Base-by-base conservation (phyloP, 2,888 invertebrate species). In the Drosophila emarginata region DNA sequence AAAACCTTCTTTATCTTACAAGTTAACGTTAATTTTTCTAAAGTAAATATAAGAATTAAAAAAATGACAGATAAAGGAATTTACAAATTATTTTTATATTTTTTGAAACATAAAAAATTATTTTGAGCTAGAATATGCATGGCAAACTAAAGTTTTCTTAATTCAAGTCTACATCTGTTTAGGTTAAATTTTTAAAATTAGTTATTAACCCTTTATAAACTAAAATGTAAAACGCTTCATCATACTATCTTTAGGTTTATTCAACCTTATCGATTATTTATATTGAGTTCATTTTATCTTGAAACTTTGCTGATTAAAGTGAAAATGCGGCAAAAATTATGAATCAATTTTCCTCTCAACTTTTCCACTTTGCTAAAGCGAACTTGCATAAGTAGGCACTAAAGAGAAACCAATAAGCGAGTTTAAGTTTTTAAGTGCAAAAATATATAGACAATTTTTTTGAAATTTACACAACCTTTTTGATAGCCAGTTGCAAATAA, bases 281-380 rank as follows among this genome's bases (percentile, higher is more conserved):
- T 18, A 26, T 5, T 36, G 14, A 54, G 61, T 23, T 70, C 64
- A 74, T 74, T 74, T 45, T 45, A 45, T 45, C 7, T 6, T 72
- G 78, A 81, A 84, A 70, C 66, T 77, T 85, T 74, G 63, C 69
- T 71, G 86, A 82, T 81, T 81, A 82, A 59, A 82, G 70, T 69
- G 62, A 78, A 87, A 87, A 77, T 81, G 76, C 36, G 58, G 58
- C 14, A 54, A 67, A 75, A 87, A 85, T 82, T 79, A 87, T 85
- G 78, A 83, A 83, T 87, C 79, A 79, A 85, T 83, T 79, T 84
- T 61, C 67, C 72, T 60, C 58, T 68, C 61, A 68, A 61, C 28
- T 23, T 45, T 45, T 45, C 45, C 45, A 45, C 45, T 45, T 45
- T 21, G 45, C 57, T 14, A 67, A 57, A 68, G 53, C 53, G 12